Percentiles rank a stretch among this genome's conserved stretches.
Conservation (phyloP, 2,113 vertebrate species). For the Trachemys scripta region DNA sequence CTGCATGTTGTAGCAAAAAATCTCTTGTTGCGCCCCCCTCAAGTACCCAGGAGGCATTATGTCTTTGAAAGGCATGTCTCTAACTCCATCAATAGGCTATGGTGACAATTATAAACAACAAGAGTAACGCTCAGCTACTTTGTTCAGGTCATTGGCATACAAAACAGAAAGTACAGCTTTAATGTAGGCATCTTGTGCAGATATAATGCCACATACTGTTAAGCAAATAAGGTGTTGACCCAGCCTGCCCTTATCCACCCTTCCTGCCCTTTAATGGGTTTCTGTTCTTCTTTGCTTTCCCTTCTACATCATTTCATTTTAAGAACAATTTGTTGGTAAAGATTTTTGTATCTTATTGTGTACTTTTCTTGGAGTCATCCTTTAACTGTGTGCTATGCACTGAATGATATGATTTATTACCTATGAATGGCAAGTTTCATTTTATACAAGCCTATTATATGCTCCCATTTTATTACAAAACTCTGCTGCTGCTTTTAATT, state of each 20-base stretch:
- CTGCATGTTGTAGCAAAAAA: not conserved
- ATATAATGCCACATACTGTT: constrained; percentile 13
- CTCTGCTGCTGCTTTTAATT: not conserved
- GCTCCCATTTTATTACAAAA: not conserved
- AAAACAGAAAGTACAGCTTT: constrained; percentile 20
- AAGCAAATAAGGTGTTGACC: constrained; percentile 14
- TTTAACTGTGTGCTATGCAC: not conserved
- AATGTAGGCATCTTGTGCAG: not conserved
- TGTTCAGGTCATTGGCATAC: constrained; percentile 47
- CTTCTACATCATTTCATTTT: not conserved
- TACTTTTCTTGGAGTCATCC: not conserved
- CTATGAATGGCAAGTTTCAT: not conserved
- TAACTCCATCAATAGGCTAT: constrained; percentile 19
- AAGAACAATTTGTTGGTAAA: not conserved
- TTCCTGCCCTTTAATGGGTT: not conserved
- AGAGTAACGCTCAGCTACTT: constrained; percentile 5
- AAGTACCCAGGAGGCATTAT: not conserved
- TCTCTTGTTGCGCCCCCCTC: not conserved
- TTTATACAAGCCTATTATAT: not conserved
- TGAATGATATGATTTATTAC: not conserved
- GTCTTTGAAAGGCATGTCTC: constrained; percentile 4
- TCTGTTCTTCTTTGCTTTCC: not conserved
- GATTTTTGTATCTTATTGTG: not conserved
- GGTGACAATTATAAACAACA: constrained; percentile 10
- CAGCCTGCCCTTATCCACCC: not conserved